Base-by-base conservation (phyloP, 1,140 invertebrate genomes). In the Prorops nasuta region DNA sequence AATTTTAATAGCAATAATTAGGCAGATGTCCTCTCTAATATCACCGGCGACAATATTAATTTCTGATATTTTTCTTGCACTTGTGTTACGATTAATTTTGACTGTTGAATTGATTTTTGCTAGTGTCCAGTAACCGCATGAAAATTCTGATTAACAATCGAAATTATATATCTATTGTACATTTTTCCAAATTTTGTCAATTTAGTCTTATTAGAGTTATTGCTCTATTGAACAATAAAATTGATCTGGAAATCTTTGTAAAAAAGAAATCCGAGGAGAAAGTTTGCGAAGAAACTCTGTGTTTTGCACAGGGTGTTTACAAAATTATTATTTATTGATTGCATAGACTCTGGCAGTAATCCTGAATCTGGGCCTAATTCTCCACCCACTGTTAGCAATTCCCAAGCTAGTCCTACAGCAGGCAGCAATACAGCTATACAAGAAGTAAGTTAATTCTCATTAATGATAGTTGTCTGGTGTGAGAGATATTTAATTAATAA, bases 311-410 rank as follows among this genome's bases (percentile, higher is more conserved):
- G n/a, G n/a, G n/a, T n/a, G n/a, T n/a, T n/a, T n/a, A n/a, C n/a
- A n/a, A n/a, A n/a, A n/a, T n/a, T n/a, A n/a, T n/a, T n/a, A n/a
- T n/a, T n/a, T n/a, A n/a, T n/a, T n/a, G n/a, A n/a, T n/a, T n/a
- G n/a, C n/a, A n/a, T 71, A 83, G 85, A 86, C 68, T 83, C 85
- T 50, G 79, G 80, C 24, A 85, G 85, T 56, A 89, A 85, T 64
- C 86, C 88, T n/a, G 89, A 91, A 63, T 90, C 86, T 32, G 88
- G 88, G 34, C 88, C 89, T 46, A 91, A 90, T 67, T 91, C 89
- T 4, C 90, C 90, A 36, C 86, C 86, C 49, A 85, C 86, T 63
- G 82, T 79, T 58, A 72, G 78, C 37, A 79, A 77, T 49, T 73
- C 78, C 44, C 80, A 80, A 53, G 72, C 81, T 19, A 81, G 82